Evolutionary conservation across 2,888 invertebrate genomes (phyloP), one percentile per base, ranked within the genome.

Genomic region (Homarus gammarus): DNA sequence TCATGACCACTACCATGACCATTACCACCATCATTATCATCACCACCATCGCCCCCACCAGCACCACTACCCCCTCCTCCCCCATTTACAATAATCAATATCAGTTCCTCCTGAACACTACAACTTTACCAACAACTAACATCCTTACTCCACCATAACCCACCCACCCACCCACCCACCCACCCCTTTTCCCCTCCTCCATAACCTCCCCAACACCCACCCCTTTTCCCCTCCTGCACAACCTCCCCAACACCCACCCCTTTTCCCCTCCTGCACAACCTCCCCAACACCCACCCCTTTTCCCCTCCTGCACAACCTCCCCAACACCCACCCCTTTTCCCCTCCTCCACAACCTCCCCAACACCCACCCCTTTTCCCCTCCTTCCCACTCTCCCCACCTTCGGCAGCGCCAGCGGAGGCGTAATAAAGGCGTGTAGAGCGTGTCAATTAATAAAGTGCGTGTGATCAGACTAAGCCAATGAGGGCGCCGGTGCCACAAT

Each of bases 371-470:
- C n/a, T 56, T 56, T 22, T 5, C 56, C 56, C 51, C 56, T 18
- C 18, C 18, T 18, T 0, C n/a, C n/a, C 27, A 15, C 27, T 22
- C 40, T 44, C 73, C 27, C 75, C 18, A 2, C 40, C 12, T 10
- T 6, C 44, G 12, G 44, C 15, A 12, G 3, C 75, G 27, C 27
- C 64, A 27, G 0, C 5, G 27, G 27, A 56, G 22, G n/a, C 73
- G 75, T 75, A 75, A 75, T 75, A 75, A 75, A 75, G 75, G 75
- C 49, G 44, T 75, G 75, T 44, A 33, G 22, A 38, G 38, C 36
- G 36, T 38, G 81, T 81, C 81, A 36, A 81, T 81, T 81, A 64
- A 81, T 81, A 81, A 81, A 81, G 81, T 22, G 64, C 15, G 61
- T 36, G 61, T 27, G 64, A 61, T 36, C 38, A 64, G 61, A 36